phyloP scores from a whole-genome alignment of 2,888 invertebrate species.

The Synanthedon myopaeformis region DNA sequence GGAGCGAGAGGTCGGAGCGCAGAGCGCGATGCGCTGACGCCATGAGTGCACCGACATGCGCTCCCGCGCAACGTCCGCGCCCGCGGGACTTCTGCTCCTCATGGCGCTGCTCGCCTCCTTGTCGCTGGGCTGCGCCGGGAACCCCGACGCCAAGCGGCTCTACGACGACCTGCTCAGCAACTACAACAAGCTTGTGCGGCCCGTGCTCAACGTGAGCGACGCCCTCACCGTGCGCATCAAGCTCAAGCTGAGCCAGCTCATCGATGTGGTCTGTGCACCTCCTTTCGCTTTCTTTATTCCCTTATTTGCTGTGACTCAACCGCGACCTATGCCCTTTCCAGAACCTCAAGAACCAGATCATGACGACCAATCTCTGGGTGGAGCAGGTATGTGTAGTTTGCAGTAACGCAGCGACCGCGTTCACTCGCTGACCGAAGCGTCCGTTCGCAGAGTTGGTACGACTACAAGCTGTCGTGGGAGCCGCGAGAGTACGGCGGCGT shows the following conservation, averaged over 20 bases:
- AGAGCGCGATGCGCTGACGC: slow-evolving; percentile 33
- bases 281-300: neutral
- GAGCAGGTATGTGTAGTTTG: slow-evolving; percentile 62
- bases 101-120: slow-evolving; percentile 32
- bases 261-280: slow-evolving; percentile 91
- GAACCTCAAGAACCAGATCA: slow-evolving; percentile 95
- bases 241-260: slow-evolving; percentile 95
- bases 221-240: slow-evolving; percentile 96
- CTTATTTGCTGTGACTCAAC: no score
- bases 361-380: slow-evolving; percentile 95
- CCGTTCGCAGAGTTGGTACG: slow-evolving; percentile 85
- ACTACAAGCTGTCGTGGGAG: slow-evolving; percentile 95
- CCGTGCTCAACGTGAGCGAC: slow-evolving; percentile 95
- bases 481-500: slow-evolving; percentile 95
- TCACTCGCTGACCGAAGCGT: neutral
- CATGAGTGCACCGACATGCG: slow-evolving; percentile 51
- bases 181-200: slow-evolving; percentile 96
- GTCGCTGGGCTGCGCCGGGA: slow-evolving; percentile 80
- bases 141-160: slow-evolving; percentile 95
- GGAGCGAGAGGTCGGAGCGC: slow-evolving; percentile 23
- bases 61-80: slow-evolving; percentile 47
- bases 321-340: slow-evolving; percentile 41
- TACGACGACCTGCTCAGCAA: slow-evolving; percentile 96
- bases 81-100: slow-evolving; percentile 42
- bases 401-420: neutral